Evolutionary conservation across 2,888 invertebrate genomes (phyloP), one percentile per base, ranked within the genome.

Genomic region (Yponomeuta malinellus): DNA sequence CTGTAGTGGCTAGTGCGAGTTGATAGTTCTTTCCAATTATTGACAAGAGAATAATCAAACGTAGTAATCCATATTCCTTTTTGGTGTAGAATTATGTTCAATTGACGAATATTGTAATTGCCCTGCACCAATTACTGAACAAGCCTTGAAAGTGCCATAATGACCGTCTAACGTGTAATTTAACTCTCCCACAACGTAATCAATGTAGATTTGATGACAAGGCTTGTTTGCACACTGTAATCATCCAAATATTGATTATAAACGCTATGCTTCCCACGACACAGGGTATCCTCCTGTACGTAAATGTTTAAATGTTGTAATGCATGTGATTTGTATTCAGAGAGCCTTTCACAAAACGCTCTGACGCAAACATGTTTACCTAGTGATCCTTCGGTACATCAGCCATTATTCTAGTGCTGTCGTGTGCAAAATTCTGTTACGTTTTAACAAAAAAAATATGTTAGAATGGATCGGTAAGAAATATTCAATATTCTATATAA

Each of bases 311-410:
- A 23, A 23, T 23, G 15, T 65, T 31, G 33, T 65, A 6, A 31
- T 8, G 65, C 12, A 65, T 2, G 29, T 12, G 10, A 65, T 33
- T 65, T 6, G 33, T 65, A 65, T 65, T 65, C 65, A 65, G 33
- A 33, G 10, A 29, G 29, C 33, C 65, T 65, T 65, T 59, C 15
- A 59, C 12, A 59, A 15, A 59, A 59, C 15, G 52, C 1, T 15
- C 15, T 65, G 74, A 78, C 76, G 83, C 84, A 88, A 87, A 88
- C 87, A 87, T 87, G 86, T 86, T 87, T 85, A 83, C 84, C 75
- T 15, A 59, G 15, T 15, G 52, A 2, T 59, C 5, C 15, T 15
- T 15, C 52, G 15, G 5, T 2, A 59, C 52, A 59, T 15, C 15
- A 59, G 4, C 52, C 52, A 43, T 43, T 43, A 43, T 43, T 43